Base-by-base conservation (phyloP, 1,140 invertebrate species). In the Anthonomus grandis region DNA sequence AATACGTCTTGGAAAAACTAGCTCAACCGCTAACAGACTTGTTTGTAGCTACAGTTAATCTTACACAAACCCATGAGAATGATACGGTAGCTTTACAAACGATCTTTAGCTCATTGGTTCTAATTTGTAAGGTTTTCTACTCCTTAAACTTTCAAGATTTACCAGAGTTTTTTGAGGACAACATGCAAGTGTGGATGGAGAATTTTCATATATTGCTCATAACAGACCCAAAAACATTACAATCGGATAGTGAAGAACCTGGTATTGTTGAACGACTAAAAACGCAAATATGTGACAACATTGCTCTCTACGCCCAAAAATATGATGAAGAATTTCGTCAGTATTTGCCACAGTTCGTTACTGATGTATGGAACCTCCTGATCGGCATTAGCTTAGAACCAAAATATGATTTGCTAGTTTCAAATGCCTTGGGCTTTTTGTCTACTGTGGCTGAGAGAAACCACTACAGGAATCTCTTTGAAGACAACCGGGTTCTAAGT, bases 111-210 rank as follows among this genome's bases (percentile, higher is more conserved):
- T 95, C 93, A 0, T 76, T 98, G 38, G 82, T 90, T 17, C 78
- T 96, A 2, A 87, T 97, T n/a, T 88, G 87, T 60, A 97, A 98
- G 79, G 91, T 98, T 18, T 98, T 97, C 76, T 93, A 95, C 74
- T 97, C 93, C 2, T 80, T 99, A 3, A 98, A 98, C 76, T 93
- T 84, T 64, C 94, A 97, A 80, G 96, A 99, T 78, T 76, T 99
- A 60, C 95, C 96, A 0, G 95, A 98, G 78, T 96, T 93, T 79
- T 98, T 98, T 78, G 95, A 98, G 76, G 96, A 99, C 70, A 95
- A 97, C 70, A 97, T 98, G 86, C 77, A 79, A 44, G 81, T 80
- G 10, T 99, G 96, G 96, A 97, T 98, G 94, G 80, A 79, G 0
- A 85, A 93, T 70, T 94, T 98, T 63, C 82, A 93, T 23, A 82